Percentiles rank a stretch among this genome's conserved stretches.
Conservation (phyloP, 2,113 vertebrate species). For the Acanthisitta chloris region DNA sequence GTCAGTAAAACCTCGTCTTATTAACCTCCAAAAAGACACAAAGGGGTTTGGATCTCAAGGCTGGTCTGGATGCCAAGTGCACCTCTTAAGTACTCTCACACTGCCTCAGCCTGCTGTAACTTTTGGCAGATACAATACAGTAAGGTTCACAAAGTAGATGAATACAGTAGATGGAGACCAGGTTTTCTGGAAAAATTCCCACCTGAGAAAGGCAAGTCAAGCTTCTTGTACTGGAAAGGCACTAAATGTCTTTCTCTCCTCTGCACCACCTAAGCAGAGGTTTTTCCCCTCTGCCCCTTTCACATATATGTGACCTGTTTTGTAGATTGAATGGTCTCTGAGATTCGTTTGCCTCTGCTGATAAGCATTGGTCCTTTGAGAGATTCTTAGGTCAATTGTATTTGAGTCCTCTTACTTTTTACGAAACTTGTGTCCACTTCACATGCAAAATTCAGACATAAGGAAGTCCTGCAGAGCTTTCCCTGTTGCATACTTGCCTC, state of each 20-base stretch:
- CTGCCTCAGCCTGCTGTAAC: neutral
- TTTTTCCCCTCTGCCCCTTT: neutral
- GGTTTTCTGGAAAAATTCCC: neutral
- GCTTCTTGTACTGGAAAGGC: neutral
- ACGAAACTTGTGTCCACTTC: neutral
- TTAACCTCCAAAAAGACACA: conserved; percentile 57
- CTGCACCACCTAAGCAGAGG: fast-evolving
- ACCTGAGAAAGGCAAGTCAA: neutral
- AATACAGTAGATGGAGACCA: neutral
- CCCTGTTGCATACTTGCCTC: neutral
- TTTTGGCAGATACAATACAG: neutral
- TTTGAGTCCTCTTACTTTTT: neutral
- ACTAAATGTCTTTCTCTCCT: neutral
- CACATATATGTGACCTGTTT: neutral
- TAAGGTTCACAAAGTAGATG: neutral
- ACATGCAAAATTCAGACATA: neutral
- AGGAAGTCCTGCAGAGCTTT: neutral
- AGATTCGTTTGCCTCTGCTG: neutral
- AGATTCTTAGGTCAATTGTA: neutral
- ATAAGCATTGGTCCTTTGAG: neutral
- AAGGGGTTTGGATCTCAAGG: conserved; percentile 1
- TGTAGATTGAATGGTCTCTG: neutral
- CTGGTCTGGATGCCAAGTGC: conserved; percentile 32
- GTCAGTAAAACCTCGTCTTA: conserved; percentile 62
- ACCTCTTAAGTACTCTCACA: conserved; percentile 13